A percentile compares a stretch with the other conserved stretches of the same genome.
These are phyloP conservation scores for Psophia crepitans DNA, from an alignment of 2,113 vertebrate genomes.

Conservation along the genomic window DNA sequence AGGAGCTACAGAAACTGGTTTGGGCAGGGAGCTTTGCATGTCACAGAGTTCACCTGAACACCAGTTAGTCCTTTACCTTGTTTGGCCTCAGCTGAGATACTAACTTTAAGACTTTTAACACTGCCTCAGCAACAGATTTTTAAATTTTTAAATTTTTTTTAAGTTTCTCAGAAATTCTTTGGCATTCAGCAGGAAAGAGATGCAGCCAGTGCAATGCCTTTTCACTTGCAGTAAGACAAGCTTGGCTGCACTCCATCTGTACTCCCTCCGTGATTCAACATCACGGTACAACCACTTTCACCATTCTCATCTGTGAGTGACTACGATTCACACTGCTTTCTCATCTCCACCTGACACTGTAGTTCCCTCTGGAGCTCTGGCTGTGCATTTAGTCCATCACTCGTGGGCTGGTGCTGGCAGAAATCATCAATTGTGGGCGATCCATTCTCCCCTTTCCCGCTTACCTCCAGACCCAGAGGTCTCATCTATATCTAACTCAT, in stretches of 20 bases:
- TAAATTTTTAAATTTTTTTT: background rate
- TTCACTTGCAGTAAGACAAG: background rate
- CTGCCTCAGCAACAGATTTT: background rate
- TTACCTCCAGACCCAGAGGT: constrained; percentile 88
- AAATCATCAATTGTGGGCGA: background rate
- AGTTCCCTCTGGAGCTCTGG: background rate
- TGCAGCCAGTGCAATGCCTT: background rate
- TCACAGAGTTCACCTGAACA: constrained; percentile 1
- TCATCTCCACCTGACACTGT: background rate
- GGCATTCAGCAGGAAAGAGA: background rate
- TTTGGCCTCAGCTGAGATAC: background rate
- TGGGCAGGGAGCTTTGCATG: constrained; percentile 26
- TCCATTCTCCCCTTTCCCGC: background rate
- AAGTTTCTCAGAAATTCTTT: background rate
- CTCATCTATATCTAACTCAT: constrained; percentile 61
- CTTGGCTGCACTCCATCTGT: background rate
- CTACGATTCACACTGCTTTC: background rate
- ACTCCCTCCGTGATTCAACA: background rate
- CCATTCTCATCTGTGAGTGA: background rate
- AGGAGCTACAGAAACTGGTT: constrained; percentile 21
- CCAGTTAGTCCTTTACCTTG: background rate
- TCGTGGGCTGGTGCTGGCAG: background rate
- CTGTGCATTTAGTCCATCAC: background rate
- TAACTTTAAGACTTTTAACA: constrained; percentile 2
- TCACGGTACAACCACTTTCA: background rate